phyloP scores from a whole-genome alignment of 2,888 invertebrate genomes.

The Napeogenes inachia region DNA sequence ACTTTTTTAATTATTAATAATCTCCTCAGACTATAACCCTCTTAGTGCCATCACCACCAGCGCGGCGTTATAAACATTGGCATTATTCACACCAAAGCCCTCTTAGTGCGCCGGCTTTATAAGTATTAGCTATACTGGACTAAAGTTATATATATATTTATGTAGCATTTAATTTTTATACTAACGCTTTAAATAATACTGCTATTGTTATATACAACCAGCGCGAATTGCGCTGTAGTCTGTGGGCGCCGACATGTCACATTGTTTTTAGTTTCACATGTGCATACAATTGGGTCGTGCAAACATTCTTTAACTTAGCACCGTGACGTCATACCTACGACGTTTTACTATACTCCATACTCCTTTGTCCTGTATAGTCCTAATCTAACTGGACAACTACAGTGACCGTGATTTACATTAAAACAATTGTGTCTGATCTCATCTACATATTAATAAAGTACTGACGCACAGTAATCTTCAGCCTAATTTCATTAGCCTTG shows the following conservation, averaged over 20 bases:
- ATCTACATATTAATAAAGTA: constrained; percentile 35
- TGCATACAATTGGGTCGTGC: constrained; percentile 47
- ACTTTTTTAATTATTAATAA: no score
- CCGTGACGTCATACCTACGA: constrained; percentile 22
- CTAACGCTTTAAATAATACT: background rate
- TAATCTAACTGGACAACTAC: constrained; percentile 17
- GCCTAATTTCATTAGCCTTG: constrained; percentile 26
- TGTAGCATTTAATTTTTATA: constrained; percentile 5
- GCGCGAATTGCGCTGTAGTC: constrained; percentile 1
- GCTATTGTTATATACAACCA: background rate
- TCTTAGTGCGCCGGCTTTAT: background rate
- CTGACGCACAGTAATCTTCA: constrained; percentile 30
- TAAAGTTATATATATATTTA: background rate
- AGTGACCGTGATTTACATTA: constrained; percentile 35
- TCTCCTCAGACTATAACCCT: no score
- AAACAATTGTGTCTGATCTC: constrained; percentile 32
- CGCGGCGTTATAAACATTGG: no score
- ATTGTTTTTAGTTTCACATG: constrained; percentile 46
- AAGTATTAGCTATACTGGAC: background rate
- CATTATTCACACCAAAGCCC: no score
- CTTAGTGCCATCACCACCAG: no score
- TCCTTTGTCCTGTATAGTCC: constrained; percentile 20
- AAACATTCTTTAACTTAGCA: constrained; percentile 49
- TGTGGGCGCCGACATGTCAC: constrained; percentile 25
- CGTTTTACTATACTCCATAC: constrained; percentile 11